phyloP scores from a whole-genome alignment of 1,140 invertebrate species.

The Anadara kagoshimensis region DNA sequence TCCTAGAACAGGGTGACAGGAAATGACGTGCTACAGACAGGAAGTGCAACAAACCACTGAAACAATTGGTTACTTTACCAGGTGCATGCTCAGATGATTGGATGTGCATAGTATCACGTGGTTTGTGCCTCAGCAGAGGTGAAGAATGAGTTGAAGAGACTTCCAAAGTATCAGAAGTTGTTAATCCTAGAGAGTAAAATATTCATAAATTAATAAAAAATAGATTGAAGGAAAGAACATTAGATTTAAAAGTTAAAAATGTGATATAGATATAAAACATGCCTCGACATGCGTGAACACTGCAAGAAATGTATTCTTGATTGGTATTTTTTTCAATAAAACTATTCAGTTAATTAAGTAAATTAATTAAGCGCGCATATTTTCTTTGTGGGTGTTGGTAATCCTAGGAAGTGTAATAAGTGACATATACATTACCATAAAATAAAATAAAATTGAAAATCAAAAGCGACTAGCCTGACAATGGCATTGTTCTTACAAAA shows the following conservation, averaged over 20 bases:
- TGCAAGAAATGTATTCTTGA: too few relatives aligned
- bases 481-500: too few relatives aligned
- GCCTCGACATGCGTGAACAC: too few relatives aligned
- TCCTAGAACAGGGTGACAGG: constrained; percentile 33
- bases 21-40: constrained; percentile 44
- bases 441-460: too few relatives aligned
- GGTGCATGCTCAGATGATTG: constrained; percentile 37
- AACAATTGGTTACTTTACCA: constrained; percentile 46
- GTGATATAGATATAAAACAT: not conserved
- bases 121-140: constrained; percentile 41
- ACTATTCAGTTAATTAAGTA: too few relatives aligned
- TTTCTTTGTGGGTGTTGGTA: too few relatives aligned
- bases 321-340: too few relatives aligned
- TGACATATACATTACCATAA: too few relatives aligned
- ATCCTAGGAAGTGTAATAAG: too few relatives aligned
- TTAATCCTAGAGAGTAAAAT: constrained; percentile 37
- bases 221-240: too few relatives aligned
- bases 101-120: constrained; percentile 36
- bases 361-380: too few relatives aligned
- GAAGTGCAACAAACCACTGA: constrained; percentile 49
- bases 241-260: not conserved
- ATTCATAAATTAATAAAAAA: not conserved
- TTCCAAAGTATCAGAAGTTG: constrained; percentile 39
- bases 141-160: constrained; percentile 41
- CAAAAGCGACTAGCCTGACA: too few relatives aligned